Base-by-base conservation (phyloP, 2,113 vertebrate genomes). In the Microtus oregoni region DNA sequence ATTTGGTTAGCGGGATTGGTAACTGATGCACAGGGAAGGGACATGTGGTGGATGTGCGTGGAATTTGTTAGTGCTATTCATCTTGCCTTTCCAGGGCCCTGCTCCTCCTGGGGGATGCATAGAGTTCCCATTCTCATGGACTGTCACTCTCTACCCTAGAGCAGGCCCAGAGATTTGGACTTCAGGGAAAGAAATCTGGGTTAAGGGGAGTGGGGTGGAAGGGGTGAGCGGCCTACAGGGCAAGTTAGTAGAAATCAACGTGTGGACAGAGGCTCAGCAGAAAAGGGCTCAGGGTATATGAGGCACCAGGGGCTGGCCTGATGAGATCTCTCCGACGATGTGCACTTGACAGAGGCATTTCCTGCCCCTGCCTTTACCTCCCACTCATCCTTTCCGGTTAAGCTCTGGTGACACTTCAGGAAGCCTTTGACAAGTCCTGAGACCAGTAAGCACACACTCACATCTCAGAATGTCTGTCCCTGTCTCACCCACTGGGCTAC, bases 361-460 rank as follows among this genome's bases (percentile, higher is more conserved):
- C 91, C 91, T 97, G 91, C 77, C 78, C 94, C 85, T 94, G 85
- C 41, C 76, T 70, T 72, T 81, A 79, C 82, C 88, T 95, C 95
- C 67, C 58, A 91, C 76, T 88, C 90, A 81, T 82, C 72, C 92
- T 97, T 94, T 89, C 89, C 93, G 85, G 55, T 79, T 90, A 52
- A 85, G 89, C 65, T 77, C 68, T 24, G 76, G 88, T 95, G 86
- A 81, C 82, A 44, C 22, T 86, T 77, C 82, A 95, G 92, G 95
- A 97, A 91, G 70, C 47, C 82, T 95, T 76, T 91, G 91, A 86
- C 94, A 77, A 55, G 89, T 89, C 47, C 79, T 0, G 11, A 86
- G 68, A 75, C 11, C 82, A 86, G 28, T 44, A 15, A 30, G 58
- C 55, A 76, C 22, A 15, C 82, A 44, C 5, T 87, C 72, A 78